A percentile compares a stretch with the other conserved stretches of the same genome.
Evolutionary conservation across 2,113 vertebrate genomes (phyloP).

Genomic region (Baryphthengus martii): DNA sequence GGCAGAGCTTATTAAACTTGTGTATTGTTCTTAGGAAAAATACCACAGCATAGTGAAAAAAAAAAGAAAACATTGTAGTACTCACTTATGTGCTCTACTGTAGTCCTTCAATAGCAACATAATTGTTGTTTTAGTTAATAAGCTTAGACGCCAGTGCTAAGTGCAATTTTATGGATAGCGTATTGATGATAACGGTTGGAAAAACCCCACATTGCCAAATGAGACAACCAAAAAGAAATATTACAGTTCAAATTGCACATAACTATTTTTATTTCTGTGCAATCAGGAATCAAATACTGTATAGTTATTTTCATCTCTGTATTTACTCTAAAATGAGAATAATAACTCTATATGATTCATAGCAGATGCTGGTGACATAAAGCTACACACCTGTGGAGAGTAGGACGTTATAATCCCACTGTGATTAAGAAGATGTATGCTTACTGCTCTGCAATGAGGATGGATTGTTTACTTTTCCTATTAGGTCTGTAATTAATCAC

Average conservation of each 20-base stretch:
- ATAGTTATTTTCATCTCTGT: conserved; percentile 61
- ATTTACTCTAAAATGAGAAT: conserved; percentile 66
- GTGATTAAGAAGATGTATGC: conserved; percentile 64
- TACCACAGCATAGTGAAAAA: background rate
- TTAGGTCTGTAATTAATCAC: conserved; percentile 72
- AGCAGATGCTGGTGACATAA: conserved; percentile 64
- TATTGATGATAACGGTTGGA: conserved; percentile 63
- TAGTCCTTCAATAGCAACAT: conserved; percentile 31
- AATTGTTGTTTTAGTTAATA: conserved; percentile 70
- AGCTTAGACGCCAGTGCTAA: conserved; percentile 51
- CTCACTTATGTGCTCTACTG: background rate
- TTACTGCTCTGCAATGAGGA: conserved; percentile 32
- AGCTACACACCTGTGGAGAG: conserved; percentile 68
- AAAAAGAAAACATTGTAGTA: background rate
- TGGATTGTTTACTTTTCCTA: conserved; percentile 67
- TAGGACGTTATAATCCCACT: conserved; percentile 64
- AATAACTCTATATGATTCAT: conserved; percentile 71
- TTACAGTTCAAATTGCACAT: conserved; percentile 33
- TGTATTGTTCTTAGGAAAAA: background rate
- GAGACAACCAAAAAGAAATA: conserved; percentile 62
- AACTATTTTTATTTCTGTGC: conserved; percentile 33
- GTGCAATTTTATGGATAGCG: conserved; percentile 49
- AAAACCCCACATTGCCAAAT: conserved; percentile 43
- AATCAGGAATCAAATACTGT: conserved; percentile 44
- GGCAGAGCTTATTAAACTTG: conserved; percentile 2